Evolutionary conservation across 64 coral and sea anemone genomes (phyloP), one percentile per base, ranked within the genome.

Genomic region (Pocillopora verrucosa): DNA sequence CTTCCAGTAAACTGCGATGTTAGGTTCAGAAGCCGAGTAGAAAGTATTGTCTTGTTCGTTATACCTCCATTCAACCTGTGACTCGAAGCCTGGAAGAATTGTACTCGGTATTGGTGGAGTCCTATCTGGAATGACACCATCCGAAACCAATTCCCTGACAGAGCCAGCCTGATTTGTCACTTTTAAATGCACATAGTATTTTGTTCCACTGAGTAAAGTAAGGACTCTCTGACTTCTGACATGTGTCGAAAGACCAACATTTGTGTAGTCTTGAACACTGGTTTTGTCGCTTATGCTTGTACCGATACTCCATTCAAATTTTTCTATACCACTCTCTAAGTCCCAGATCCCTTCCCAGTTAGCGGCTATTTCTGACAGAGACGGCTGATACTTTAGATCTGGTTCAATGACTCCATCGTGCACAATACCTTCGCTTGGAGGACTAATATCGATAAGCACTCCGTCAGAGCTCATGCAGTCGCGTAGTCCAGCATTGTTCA

Each of bases 341-440:
- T 98, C 96, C 92, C 93, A 98, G 86, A 98, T 78, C 59, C 93
- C 89, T 91, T 98, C 93, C 96, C 96, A 98, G 41, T 98, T 98
- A 16, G 96, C 96, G 16, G 93, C 88, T 58, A 98, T 93, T 10
- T 74, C 91, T 10, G 61, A 85, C 24, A 92, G 87, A 7, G 86
- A 90, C 22, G 90, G 84, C 68, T 98, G 96, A 64, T 98, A 98
- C 34, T 59, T 87, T 4, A 98, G 87, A 59, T 98, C 96, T 58
- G 96, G 96, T 73, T 98, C 96, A 19, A 98, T 78, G 45, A 92
- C 86, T 25, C 96, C 96, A 75, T 98, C 96, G 76, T 98, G 76
- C 56, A 98, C 96, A 59, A 98, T 87, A 73, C 96, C 96, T 45
- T 84, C 80, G 45, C 61, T 98, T 35, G 96, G 90, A 4, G 78